Percentiles rank a stretch among this genome's conserved stretches.
Conservation (phyloP, 2,797 vertebrate genomes). For the Crenichthys baileyi region DNA sequence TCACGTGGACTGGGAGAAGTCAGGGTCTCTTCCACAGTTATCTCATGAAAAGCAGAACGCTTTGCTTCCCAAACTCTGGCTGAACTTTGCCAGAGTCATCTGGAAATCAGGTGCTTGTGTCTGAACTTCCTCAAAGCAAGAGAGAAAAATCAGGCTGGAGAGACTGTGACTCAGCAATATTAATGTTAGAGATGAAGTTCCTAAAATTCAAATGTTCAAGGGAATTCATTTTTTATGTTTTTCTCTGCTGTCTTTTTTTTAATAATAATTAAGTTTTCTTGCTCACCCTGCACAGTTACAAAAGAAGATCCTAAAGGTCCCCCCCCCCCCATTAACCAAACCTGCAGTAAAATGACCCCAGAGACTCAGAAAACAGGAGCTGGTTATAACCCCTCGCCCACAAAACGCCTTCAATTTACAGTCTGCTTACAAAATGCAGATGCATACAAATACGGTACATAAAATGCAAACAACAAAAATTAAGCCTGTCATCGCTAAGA, state of each 20-base stretch:
- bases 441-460: too few relatives aligned
- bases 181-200: not conserved
- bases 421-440: too few relatives aligned
- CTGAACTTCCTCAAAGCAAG: not conserved
- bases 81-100: constrained; percentile 27
- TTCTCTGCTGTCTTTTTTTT: not conserved
- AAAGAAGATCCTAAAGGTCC: too few relatives aligned
- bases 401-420: too few relatives aligned
- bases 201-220: too few relatives aligned
- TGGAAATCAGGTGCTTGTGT: constrained; percentile 14
- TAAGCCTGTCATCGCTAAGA: too few relatives aligned
- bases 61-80: constrained; percentile 29
- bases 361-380: too few relatives aligned
- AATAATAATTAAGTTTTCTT: not conserved
- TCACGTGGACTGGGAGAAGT: constrained; percentile 42
- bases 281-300: not conserved
- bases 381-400: too few relatives aligned
- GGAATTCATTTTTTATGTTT: not conserved
- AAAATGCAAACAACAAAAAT: too few relatives aligned
- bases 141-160: not conserved
- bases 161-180: not conserved
- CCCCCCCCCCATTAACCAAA: too few relatives aligned
- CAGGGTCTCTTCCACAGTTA: constrained; percentile 11
- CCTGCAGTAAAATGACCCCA: too few relatives aligned
- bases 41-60: constrained; percentile 32